Percentiles rank a stretch among this genome's conserved stretches.
phyloP scores from a whole-genome alignment of 37 sponge, comb jelly and placozoan species.

The Beroe forskalii region DNA sequence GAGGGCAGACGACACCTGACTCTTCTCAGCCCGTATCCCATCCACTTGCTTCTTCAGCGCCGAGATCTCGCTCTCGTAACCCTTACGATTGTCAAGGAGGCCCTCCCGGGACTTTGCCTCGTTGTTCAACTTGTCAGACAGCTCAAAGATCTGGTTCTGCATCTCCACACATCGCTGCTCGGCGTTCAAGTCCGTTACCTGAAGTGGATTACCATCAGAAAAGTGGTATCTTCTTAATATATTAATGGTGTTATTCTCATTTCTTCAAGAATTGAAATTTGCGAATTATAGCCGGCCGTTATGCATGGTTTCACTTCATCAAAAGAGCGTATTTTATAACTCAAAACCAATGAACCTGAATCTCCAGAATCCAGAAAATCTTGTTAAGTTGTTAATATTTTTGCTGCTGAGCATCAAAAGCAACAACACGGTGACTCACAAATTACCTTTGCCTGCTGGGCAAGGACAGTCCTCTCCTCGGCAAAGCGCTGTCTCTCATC shows the following conservation, averaged over 20 bases:
- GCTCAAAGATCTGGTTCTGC: constrained; percentile 49
- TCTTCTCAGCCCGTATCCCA: background rate
- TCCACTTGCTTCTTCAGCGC: constrained; percentile 2
- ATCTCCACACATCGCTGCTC: constrained; percentile 45
- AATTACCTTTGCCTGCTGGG: constrained; percentile 49
- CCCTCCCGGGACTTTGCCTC: constrained; percentile 6
- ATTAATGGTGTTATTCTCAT: no score
- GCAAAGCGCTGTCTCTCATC: constrained; percentile 60
- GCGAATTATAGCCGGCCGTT: no score
- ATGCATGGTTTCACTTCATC: no score
- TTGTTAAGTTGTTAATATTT: no score
- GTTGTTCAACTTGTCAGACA: background rate
- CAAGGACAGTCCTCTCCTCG: constrained; percentile 1
- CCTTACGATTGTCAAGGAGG: background rate
- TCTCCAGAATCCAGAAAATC: no score
- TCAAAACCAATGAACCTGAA: no score
- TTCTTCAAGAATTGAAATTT: no score
- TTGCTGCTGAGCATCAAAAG: no score
- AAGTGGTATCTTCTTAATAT: no score
- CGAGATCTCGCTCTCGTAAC: background rate
- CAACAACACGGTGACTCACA: no score
- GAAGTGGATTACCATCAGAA: background rate
- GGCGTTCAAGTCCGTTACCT: constrained; percentile 55
- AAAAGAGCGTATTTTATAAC: no score
- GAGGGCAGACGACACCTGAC: background rate